Evolutionary conservation across 2,888 invertebrate genomes (phyloP).

Genomic region (Ferdinandea cuprea): DNA sequence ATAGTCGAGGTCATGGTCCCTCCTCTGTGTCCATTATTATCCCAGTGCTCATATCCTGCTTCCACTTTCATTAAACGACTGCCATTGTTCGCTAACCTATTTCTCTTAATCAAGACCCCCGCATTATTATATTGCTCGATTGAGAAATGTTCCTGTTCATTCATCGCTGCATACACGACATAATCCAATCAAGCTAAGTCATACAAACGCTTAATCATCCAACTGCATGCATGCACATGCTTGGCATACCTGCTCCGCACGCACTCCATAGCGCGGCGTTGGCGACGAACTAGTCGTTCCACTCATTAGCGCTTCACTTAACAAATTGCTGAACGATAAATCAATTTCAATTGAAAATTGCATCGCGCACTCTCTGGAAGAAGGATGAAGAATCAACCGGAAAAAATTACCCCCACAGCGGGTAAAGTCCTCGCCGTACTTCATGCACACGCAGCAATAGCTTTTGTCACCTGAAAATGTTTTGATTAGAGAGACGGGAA

Average conservation of each 20-base stretch:
- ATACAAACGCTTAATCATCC: conserved; percentile 53
- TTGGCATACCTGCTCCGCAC: conserved; percentile 2
- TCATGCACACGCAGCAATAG: conserved; percentile 36
- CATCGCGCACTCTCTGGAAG: conserved; percentile 7
- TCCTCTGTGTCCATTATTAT: no score
- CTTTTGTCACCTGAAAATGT: conserved; percentile 71
- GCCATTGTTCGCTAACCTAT: not conserved
- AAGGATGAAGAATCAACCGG: conserved; percentile 33
- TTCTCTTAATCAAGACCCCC: conserved; percentile 13
- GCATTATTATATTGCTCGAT: not conserved
- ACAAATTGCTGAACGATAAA: conserved; percentile 67
- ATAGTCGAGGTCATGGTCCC: no score
- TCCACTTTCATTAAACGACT: not conserved
- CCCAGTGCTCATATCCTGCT: not conserved
- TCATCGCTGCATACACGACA: conserved; percentile 24
- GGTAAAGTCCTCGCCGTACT: conserved; percentile 23
- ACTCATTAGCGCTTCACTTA: conserved; percentile 60
- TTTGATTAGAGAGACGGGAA: conserved; percentile 59
- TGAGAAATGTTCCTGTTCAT: conserved; percentile 22
- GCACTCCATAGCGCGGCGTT: no score
- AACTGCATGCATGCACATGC: conserved; percentile 7
- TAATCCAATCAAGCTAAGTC: conserved; percentile 49
- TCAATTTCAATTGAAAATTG: conserved; percentile 57
- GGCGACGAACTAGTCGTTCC: conserved; percentile 31
- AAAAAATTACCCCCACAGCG: conserved; percentile 32